phyloP scores from a whole-genome alignment of 2,797 vertebrate genomes.

The Gallinago solitaria region DNA sequence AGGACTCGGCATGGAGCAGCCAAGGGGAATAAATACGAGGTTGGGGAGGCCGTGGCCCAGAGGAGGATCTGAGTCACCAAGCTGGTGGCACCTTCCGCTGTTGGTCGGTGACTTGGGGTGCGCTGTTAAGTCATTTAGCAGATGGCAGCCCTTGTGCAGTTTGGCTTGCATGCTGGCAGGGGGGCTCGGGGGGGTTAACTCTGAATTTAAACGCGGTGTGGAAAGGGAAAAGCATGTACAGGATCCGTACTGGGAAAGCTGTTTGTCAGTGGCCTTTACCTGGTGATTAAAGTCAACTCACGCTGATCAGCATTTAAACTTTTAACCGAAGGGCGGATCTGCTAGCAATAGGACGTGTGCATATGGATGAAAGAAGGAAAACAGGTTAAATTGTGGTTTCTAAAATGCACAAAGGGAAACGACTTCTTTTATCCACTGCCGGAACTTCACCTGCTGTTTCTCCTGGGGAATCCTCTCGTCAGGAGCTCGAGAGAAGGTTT shows the following conservation, averaged over 20 bases:
- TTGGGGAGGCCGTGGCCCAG: not conserved
- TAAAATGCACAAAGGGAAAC: not conserved
- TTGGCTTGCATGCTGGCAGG: not conserved
- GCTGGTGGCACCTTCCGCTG: fast-evolving
- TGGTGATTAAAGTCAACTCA: conserved; percentile 18
- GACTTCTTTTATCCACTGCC: not conserved
- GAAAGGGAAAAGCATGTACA: not conserved
- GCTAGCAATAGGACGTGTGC: not conserved
- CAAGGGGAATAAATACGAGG: not conserved
- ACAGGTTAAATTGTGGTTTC: not conserved
- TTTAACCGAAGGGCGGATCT: not conserved
- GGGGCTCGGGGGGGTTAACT: not conserved
- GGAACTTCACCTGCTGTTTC: conserved; percentile 25
- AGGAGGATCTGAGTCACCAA: not conserved
- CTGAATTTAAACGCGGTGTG: not conserved
- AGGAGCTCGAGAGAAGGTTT: not conserved
- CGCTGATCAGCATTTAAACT: conserved; percentile 40
- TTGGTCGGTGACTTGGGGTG: fast-evolving
- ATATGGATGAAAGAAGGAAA: not conserved
- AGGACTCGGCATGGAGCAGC: not conserved
- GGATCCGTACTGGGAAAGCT: not conserved
- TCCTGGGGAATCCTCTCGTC: not conserved
- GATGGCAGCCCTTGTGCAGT: fast-evolving
- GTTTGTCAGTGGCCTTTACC: conserved; percentile 23
- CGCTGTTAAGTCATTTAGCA: not conserved